Evolutionary conservation across 2,888 invertebrate species (phyloP).

Genomic region (Harpalus rufipes): DNA sequence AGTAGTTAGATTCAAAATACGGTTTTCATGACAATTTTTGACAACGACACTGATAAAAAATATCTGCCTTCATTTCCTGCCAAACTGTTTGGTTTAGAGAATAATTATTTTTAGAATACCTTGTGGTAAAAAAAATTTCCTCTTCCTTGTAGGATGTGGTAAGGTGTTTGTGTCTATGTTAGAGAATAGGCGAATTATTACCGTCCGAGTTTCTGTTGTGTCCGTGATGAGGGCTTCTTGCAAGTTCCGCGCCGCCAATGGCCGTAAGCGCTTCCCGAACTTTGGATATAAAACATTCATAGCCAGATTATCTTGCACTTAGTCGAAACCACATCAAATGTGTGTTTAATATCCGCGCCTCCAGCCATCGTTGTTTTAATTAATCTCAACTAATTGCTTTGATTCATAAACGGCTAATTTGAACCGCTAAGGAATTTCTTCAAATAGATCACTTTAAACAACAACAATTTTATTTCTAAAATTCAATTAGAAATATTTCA

Average conservation of each 20-base stretch:
- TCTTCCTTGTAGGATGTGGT: too few relatives aligned
- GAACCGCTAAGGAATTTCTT: background rate
- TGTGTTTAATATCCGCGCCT: constrained; percentile 59
- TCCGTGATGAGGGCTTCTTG: background rate
- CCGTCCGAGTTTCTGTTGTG: background rate
- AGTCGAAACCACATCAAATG: constrained; percentile 60
- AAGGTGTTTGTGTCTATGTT: too few relatives aligned
- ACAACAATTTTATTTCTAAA: too few relatives aligned
- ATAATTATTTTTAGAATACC: too few relatives aligned
- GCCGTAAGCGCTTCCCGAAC: constrained; percentile 55
- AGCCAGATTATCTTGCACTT: constrained; percentile 65
- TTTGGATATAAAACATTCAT: constrained; percentile 63
- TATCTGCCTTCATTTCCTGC: too few relatives aligned
- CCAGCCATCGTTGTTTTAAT: constrained; percentile 49
- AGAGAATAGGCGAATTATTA: too few relatives aligned
- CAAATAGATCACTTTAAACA: background rate
- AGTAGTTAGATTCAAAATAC: too few relatives aligned
- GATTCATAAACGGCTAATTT: constrained; percentile 25
- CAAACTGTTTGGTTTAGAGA: too few relatives aligned
- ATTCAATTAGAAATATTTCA: too few relatives aligned
- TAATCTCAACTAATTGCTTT: constrained; percentile 43
- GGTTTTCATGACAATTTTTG: too few relatives aligned
- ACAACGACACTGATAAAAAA: too few relatives aligned
- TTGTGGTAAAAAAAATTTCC: too few relatives aligned
- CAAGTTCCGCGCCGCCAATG: constrained; percentile 16